Base-by-base conservation (phyloP, 2,797 vertebrate species). In the Epinephelus coioides region DNA sequence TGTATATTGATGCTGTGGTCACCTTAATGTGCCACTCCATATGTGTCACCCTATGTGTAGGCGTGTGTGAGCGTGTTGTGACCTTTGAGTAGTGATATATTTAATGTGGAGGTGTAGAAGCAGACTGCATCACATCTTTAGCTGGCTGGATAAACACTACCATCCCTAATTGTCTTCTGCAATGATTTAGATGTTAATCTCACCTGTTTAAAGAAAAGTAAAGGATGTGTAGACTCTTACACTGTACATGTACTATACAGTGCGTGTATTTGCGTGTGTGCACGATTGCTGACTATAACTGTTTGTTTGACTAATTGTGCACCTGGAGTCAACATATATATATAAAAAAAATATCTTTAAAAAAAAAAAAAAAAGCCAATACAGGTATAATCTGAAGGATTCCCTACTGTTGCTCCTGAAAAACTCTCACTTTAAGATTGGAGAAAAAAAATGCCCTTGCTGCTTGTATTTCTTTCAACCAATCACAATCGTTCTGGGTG, bases 111-210 rank as follows among this genome's bases (percentile, higher is more conserved):
- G 25, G 23, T 25, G 23, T 12, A 55, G 11, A 11, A 15, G 59
- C 47, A 61, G 17, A 44, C 46, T 30, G 21, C 46, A 63, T 54
- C 50, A 55, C 50, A 54, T n/a, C 25, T 63, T 63, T 60, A 44
- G 23, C 8, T 43, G 18, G 2, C 25, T 46, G 19, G 7, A 53
- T 30, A 17, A 63, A 54, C 34, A 54, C 12, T 21, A 14, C 5
- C 3, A 9, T 5, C n/a, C 5, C 7, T 17, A 3, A 4, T 23
- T 12, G 17, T 49, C 46, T 50, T 18, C 10, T 19, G 8, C n/a
- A 54, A 38, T 54, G 23, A 27, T 19, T 43, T 18, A 25, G 3
- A 27, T 23, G 2, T 15, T 3, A 1, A 34, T n/a, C n/a, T 34
- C 25, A 34, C 7, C 12, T 50, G 8, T 17, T 46, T 34, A 19